Evolutionary conservation across 1,140 invertebrate species (phyloP), one percentile per base, ranked within the genome.

Genomic region (Physella acuta): DNA sequence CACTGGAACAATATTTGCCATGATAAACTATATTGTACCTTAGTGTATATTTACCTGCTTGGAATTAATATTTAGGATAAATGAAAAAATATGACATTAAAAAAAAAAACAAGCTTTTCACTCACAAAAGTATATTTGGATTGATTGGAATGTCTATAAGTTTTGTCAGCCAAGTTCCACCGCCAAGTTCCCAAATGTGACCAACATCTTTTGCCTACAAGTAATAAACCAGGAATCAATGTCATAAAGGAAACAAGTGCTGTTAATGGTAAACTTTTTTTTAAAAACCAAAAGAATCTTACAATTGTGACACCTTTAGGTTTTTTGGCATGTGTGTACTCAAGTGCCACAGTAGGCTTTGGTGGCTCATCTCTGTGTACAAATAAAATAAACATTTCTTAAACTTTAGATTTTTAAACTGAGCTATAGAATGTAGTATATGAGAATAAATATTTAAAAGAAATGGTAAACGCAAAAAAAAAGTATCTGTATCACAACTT

Each of bases 151-250:
- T 86, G 71, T 86, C 82, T 53, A 89, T 79, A 31, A 90, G 78
- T 72, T 87, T 85, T 58, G 85, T 84, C 60, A 88, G 84, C 71
- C 87, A 81, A 8, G 87, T 85, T 64, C 88, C 89, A n/a, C 92
- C 91, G 2, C 92, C 93, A 37, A 95, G 85, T 85, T 96, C 94
- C 92, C 92, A 95, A 31, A 95, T 90, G 73, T 95, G 92, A 71
- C 92, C 91, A 36, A 94, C 88, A 81, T 91, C 91, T 80, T 94
- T 94, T 3, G 86, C 85, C 90, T 91, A 77, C 74, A 71, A 76
- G 79, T 66, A 68, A 53, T 65, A 69, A 68, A 26, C n/a, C n/a
- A n/a, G n/a, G n/a, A n/a, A n/a, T n/a, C n/a, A n/a, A n/a, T n/a
- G n/a, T n/a, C n/a, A n/a, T n/a, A n/a, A n/a, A n/a, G n/a, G n/a